Evolutionary conservation across 2,113 vertebrate genomes (phyloP).

Genomic region (Callionymus lyra): DNA sequence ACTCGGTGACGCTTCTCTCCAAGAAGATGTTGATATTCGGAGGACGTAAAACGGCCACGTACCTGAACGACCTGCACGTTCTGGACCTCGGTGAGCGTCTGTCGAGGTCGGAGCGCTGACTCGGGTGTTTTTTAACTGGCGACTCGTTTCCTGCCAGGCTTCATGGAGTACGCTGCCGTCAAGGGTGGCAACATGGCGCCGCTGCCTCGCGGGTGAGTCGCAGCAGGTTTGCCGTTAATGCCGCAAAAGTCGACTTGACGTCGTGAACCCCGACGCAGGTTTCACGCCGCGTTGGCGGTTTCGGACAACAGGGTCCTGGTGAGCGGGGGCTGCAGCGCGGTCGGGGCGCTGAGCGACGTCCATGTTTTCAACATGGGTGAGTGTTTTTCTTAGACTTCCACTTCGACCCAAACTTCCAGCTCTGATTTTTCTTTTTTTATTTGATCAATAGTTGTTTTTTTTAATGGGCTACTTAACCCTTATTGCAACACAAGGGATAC

Average conservation of each 20-base stretch:
- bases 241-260: too few relatives aligned
- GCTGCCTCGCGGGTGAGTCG: slow-evolving; percentile 73
- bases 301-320: slow-evolving; percentile 73
- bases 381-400: slow-evolving; percentile 1
- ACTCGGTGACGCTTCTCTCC: slow-evolving; percentile 74
- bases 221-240: too few relatives aligned
- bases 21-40: slow-evolving; percentile 80
- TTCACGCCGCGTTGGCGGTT: slow-evolving; percentile 76
- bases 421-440: too few relatives aligned
- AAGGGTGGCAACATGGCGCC: slow-evolving; percentile 63
- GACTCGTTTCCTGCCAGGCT: slow-evolving; percentile 49
- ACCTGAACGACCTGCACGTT: slow-evolving; percentile 77
- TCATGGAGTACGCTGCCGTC: slow-evolving; percentile 82
- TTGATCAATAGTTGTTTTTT: too few relatives aligned
- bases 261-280: slow-evolving; percentile 49
- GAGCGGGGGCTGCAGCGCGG: slow-evolving; percentile 77
- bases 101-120: neutral
- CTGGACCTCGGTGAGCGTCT: slow-evolving; percentile 73
- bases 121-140: neutral
- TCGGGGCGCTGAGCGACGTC: slow-evolving; percentile 72
- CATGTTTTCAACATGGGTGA: slow-evolving; percentile 74
- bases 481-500: too few relatives aligned
- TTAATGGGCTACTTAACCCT: too few relatives aligned
- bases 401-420: too few relatives aligned
- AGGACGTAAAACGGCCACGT: slow-evolving; percentile 67